Conservation (phyloP, 1,140 invertebrate genomes). For the Nymphalis io region DNA sequence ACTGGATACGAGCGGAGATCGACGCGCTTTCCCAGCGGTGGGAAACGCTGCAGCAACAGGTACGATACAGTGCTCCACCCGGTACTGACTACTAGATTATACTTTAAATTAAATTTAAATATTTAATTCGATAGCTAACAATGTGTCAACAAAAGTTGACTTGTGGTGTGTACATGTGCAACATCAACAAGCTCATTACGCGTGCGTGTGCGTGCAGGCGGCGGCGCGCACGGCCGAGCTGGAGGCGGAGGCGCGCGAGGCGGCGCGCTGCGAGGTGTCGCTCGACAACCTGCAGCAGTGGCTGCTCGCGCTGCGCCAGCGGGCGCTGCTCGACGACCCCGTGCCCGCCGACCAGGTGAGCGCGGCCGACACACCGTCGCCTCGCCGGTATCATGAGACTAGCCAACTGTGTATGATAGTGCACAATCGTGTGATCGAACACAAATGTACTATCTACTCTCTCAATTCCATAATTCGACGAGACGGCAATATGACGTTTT, state of each 20-base stretch:
- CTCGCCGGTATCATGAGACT: no score
- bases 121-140: no score
- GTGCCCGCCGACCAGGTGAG: conserved; percentile 17
- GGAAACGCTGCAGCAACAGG: conserved; percentile 85
- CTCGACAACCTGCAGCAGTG: conserved; percentile 89
- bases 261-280: conserved; percentile 89
- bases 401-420: no score
- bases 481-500: no score
- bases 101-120: no score
- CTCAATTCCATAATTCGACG: no score
- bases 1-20: conserved; percentile 86
- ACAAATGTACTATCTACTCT: no score
- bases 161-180: no score
- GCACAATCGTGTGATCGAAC: no score
- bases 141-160: no score
- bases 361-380: no score
- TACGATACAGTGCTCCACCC: conserved; percentile 53
- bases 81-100: no score
- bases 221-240: conserved; percentile 86
- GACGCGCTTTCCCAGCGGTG: conserved; percentile 85
- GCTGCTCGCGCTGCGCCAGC: conserved; percentile 70
- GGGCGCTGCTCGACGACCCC: conserved; percentile 76
- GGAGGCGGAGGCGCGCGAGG: conserved; percentile 88
- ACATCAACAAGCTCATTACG: background rate
- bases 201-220: conserved; percentile 80